Evolutionary conservation across 2,113 vertebrate species (phyloP), one percentile per base, ranked within the genome.

Genomic region (Catharus fuscescens): DNA sequence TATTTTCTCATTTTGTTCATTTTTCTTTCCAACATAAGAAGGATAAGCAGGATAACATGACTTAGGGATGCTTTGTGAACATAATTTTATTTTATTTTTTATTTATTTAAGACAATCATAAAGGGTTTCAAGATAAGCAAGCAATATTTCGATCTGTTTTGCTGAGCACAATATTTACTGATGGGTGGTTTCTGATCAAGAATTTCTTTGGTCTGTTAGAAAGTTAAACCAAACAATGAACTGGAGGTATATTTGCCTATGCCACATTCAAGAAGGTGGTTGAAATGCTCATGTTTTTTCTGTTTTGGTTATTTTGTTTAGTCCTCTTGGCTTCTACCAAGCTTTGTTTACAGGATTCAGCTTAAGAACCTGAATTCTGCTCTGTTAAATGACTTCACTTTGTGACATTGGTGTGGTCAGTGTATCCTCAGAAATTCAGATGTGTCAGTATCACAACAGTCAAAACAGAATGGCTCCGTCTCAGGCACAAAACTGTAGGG

Each of bases 1-100:
- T 77, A 91, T 93, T 88, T 94, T 95, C 87, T 82, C 26, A n/a
- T 87, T 91, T 89, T 81, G 9, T 79, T 80, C 36, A 45, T 88
- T 72, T 92, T 85, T 76, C 61, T 69, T 31, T 16, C 50, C 78
- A 89, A 82, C 16, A 89, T 38, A 38, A 38, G 57, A 42, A 62
- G 71, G 57, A 82, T 76, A 90, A 88, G 34, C 28, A 76, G 59
- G 32, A 85, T 73, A 90, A 82, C 84, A 57, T 88, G 78, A 82
- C 74, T 86, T 90, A 89, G 62, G 59, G 87, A 82, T 82, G 45
- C 23, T 89, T 91, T 87, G 57, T 90, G 78, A 89, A 54, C 69
- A 87, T 72, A 65, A 59, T 78, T 91, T 94, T 85, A 74, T 85
- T 88, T 91, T 36, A 36, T 36, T 36, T 36, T 36, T 36, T 36